phyloP scores from a whole-genome alignment of 2,888 invertebrate species.

The Acholoe squamosa region DNA sequence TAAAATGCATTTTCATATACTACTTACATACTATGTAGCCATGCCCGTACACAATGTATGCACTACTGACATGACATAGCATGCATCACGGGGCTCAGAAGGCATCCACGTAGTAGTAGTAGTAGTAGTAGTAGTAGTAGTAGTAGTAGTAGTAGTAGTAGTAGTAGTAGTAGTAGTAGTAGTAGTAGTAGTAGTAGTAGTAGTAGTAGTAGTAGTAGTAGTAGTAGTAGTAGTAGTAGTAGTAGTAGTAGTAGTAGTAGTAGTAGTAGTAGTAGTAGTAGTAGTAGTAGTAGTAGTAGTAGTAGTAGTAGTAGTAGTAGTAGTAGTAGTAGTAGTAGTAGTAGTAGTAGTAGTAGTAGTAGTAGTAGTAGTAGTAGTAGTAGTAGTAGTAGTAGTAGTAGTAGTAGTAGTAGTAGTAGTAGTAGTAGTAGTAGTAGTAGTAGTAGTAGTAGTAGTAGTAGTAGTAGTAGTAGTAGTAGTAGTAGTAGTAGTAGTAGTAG shows the following conservation, averaged over 20 bases:
- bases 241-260: constrained; percentile 70
- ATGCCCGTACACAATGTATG: no score
- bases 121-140: constrained; percentile 70
- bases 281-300: constrained; percentile 70
- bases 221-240: constrained; percentile 70
- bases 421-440: constrained; percentile 70
- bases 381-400: constrained; percentile 69
- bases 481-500: constrained; percentile 69
- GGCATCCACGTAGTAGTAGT: constrained; percentile 67
- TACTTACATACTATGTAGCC: no score
- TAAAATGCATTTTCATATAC: no score
- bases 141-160: constrained; percentile 70
- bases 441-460: constrained; percentile 69
- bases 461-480: constrained; percentile 69
- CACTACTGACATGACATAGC: no score
- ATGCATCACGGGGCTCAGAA: not conserved
- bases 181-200: constrained; percentile 70
- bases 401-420: constrained; percentile 70
- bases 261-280: constrained; percentile 69
- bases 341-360: constrained; percentile 70
- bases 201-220: constrained; percentile 69
- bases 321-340: constrained; percentile 69
- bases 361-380: constrained; percentile 70
- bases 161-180: constrained; percentile 70
- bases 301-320: constrained; percentile 70